These are phyloP conservation scores for Pipa parva DNA, from an alignment of 2,113 vertebrate species.

Conservation along the genomic window DNA sequence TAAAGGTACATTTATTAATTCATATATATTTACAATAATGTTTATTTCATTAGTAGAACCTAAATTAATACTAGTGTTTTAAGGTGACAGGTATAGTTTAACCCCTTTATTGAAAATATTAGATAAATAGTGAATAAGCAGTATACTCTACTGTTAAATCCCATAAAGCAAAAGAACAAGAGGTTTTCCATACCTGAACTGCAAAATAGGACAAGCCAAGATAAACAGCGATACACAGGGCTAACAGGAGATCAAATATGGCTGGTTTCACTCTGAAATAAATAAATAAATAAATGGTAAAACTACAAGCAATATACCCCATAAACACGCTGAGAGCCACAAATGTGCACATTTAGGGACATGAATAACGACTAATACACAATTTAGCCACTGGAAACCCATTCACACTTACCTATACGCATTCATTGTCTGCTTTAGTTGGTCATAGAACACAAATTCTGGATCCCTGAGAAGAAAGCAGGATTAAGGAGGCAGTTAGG, in stretches of 20 bases:
- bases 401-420: conserved; percentile 81
- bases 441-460: conserved; percentile 98
- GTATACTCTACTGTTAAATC: neutral
- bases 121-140: no score
- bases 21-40: no score
- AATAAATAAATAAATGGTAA: neutral
- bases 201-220: conserved; percentile 87
- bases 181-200: conserved; percentile 73
- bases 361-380: neutral
- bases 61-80: no score
- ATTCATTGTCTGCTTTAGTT: conserved; percentile 97
- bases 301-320: neutral
- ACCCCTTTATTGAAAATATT: no score
- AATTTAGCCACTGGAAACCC: no score
- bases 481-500: neutral
- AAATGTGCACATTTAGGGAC: no score
- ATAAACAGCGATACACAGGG: conserved; percentile 90
- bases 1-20: no score
- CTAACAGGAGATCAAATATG: conserved; percentile 94
- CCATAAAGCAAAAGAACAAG: neutral
- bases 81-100: no score
- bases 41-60: no score
- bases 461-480: conserved; percentile 75
- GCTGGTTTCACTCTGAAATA: conserved; percentile 89
- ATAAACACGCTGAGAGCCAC: no score